Evolutionary conservation across 2,113 vertebrate species (phyloP), one percentile per base, ranked within the genome.

Genomic region (Peucedramus taeniatus): DNA sequence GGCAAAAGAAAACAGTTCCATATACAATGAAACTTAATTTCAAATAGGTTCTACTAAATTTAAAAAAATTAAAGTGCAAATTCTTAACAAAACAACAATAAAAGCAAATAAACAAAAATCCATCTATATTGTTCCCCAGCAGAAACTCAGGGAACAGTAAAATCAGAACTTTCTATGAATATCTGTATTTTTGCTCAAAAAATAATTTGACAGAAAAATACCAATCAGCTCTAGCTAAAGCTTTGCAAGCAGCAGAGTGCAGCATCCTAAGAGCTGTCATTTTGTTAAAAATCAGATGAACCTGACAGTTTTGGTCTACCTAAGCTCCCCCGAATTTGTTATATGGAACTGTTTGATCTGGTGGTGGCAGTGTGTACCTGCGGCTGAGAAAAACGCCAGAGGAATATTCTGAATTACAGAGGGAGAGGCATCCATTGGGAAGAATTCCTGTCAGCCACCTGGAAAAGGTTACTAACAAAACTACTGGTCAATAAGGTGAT

Each of bases 281-380:
- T 87, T 83, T 81, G 15, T 78, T 64, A 60, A 86, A 37, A 72
- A 66, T 0, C 37, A 39, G 14, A 24, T 35, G 21, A 83, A 70
- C 13, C 22, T 24, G 59, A 31, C 23, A 65, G 23, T 53, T 76
- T 72, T 54, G 4, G 27, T 45, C 11, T 69, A 8, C 11, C 23
- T 61, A 74, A 78, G 51, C 10, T 2, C 13, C 3, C 5, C 10
- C 3, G 6, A 59, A 22, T 56, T 60, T 88, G 33, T 76, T 72
- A 33, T 5, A 39, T 47, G 69, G 54, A 57, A 71, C 22, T 0
- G 1, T 97, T 91, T 91, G 81, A 95, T 97, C 97, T 97, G 91
- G 44, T 90, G 97, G 93, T 97, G 97, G 97, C 97, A 98, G 92
- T 97, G 89, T 97, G 70, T 60, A 80, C 71, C 93, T 92, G 70